Evolutionary conservation across 2,888 invertebrate species (phyloP), one percentile per base, ranked within the genome.

Genomic region (Scaptomyza tumidula): DNA sequence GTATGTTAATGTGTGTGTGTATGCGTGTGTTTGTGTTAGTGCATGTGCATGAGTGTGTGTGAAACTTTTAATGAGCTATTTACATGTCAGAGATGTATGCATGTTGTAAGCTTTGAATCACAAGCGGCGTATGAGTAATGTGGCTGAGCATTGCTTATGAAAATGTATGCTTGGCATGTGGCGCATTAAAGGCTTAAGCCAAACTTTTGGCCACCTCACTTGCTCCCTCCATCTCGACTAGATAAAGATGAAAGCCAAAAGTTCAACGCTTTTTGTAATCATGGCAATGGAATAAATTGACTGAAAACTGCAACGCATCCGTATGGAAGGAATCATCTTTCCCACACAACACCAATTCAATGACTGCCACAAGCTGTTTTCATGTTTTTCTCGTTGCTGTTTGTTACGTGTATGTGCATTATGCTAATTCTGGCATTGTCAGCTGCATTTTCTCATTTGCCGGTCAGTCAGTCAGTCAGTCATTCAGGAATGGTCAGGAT

Each of bases 21-120:
- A n/a, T n/a, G 55, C 46, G 55, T 44, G 39, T 44, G 55, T 53
- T 27, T 56, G 48, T 43, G 39, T 39, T n/a, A 49, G 52, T 46
- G 50, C 39, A 11, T 46, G 49, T 53, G 45, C 58, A 35, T 55
- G 13, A 46, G 59, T 52, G 63, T 52, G 33, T 53, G 61, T 49
- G 24, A 24, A 59, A 80, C 43, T 78, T 68, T 75, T 87, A 87
- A 87, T 80, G 86, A 80, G 88, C 80, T 77, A 70, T 79, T 79
- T 70, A 75, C 55, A 69, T 50, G 59, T 61, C 48, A 44, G 66
- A 50, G 44, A 39, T 44, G 52, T 31, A 45, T 49, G 45, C 19
- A 29, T 13, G 70, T 16, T 48, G 39, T 49, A 55, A 48, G 48
- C 44, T 19, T 19, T 44, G 44, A 27, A 55, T 58, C 41, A 37